Percentiles rank a stretch among this genome's conserved stretches.
phyloP scores from a whole-genome alignment of 2,113 vertebrate species.

The Rostratula benghalensis region DNA sequence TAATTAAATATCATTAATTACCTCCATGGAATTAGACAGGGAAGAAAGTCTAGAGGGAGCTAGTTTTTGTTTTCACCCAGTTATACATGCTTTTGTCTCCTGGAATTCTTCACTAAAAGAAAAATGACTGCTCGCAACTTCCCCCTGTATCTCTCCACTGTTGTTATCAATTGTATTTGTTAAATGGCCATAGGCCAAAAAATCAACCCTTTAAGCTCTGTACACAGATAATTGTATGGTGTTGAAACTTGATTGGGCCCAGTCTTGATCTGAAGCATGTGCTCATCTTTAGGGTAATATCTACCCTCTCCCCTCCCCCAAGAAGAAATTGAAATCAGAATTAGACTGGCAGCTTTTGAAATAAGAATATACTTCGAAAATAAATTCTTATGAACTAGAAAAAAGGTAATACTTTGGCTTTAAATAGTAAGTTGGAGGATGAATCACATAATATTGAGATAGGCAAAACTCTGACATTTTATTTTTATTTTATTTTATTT shows the following conservation, averaged over 20 bases:
- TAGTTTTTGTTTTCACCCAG: neutral
- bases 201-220: neutral
- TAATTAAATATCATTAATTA: neutral
- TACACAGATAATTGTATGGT: neutral
- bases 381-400: neutral
- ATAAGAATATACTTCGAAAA: neutral
- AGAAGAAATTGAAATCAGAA: neutral
- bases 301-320: neutral
- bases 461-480: neutral
- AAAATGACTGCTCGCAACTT: neutral
- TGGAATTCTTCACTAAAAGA: neutral
- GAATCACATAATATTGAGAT: neutral
- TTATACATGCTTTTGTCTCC: neutral
- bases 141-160: neutral
- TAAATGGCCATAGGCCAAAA: neutral
- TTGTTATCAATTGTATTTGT: neutral
- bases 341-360: neutral
- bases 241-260: neutral
- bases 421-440: neutral
- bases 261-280: neutral
- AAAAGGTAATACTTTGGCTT: neutral
- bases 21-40: neutral
- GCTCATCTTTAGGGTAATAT: neutral
- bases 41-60: neutral
- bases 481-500: no score